Base-by-base conservation (phyloP, 2,113 vertebrate species). In the Neolamprologus modestus region DNA sequence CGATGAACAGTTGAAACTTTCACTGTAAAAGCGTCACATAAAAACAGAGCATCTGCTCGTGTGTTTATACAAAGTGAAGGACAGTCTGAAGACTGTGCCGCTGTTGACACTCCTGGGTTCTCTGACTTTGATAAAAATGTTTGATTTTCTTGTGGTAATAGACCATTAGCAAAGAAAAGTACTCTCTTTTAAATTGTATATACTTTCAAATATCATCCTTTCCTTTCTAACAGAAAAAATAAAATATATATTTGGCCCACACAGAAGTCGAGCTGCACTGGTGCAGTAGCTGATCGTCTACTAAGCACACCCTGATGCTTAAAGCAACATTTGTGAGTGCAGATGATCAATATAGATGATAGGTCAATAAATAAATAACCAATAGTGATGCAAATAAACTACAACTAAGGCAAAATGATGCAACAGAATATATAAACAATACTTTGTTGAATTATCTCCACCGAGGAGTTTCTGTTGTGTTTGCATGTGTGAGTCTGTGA, bases 191-290 rank as follows among this genome's bases (percentile, higher is more conserved):
- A 19, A 31, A 50, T 0, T 17, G 26, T 31, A 19, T 33, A 52
- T 52, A 8, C 42, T 78, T 78, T 50, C 24, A 50, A 78, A 31
- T 78, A 52, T 33, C 17, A 52, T 78, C 73, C 26, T 31, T 31
- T n/a, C 26, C 6, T 7, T 5, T 28, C 42, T n/a, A 52, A n/a
- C 47, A 73, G 21, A 71, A 71, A 71, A 37, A 66, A 66, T 37
- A 0, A 1, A 78, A 76, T 28, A 76, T 0, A 6, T 47, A 9
- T 73, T 73, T 7, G 13, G 21, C 0, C 14, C 42, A 13, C 42
- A 13, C 9, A 17, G 71, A 50, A 47, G 71, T 76, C 4, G 16
- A 47, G 24, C 24, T 5, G 42, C 45, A 78, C 9, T 31, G 24
- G 24, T 76, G 9, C 14, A 28, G 71, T 4, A 47, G 71, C 2